Conservation (phyloP, 2,888 invertebrate genomes). For the Tuberolachnus salignus region DNA sequence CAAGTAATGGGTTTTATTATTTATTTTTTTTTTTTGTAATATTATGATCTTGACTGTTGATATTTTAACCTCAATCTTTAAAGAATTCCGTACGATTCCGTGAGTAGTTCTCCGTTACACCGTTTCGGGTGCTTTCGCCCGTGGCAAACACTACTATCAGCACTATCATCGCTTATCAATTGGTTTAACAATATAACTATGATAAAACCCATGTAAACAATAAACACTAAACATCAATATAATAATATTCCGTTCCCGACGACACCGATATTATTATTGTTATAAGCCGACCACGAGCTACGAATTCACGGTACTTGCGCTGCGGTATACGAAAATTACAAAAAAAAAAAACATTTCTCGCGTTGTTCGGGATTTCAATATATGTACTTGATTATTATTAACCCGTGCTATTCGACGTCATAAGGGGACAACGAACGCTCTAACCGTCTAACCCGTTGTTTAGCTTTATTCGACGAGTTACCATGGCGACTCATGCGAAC, state of each 20-base stretch:
- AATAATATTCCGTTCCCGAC: no score
- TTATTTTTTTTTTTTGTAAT: constrained; percentile 14
- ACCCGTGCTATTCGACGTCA: no score
- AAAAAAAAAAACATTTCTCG: no score
- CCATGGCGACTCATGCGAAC: constrained; percentile 30
- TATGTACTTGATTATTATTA: no score
- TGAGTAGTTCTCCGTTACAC: background rate
- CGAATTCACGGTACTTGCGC: no score
- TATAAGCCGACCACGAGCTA: no score
- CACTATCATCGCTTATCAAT: background rate
- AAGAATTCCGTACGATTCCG: background rate
- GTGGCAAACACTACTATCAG: constrained; percentile 24
- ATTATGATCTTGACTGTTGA: background rate
- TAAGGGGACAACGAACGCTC: no score
- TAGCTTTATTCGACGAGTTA: background rate
- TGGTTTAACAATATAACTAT: background rate
- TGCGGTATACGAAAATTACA: no score
- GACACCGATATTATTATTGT: background rate
- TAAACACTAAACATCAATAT: no score
- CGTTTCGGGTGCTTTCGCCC: background rate
- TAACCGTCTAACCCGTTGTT: background rate
- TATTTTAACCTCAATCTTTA: constrained; percentile 32
- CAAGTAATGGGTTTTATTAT: background rate
- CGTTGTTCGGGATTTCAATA: no score
- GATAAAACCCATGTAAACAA: no score